Percentiles rank a stretch among this genome's conserved stretches.
Conservation (phyloP, 2,888 invertebrate species). For the Eupsilia transversa region DNA sequence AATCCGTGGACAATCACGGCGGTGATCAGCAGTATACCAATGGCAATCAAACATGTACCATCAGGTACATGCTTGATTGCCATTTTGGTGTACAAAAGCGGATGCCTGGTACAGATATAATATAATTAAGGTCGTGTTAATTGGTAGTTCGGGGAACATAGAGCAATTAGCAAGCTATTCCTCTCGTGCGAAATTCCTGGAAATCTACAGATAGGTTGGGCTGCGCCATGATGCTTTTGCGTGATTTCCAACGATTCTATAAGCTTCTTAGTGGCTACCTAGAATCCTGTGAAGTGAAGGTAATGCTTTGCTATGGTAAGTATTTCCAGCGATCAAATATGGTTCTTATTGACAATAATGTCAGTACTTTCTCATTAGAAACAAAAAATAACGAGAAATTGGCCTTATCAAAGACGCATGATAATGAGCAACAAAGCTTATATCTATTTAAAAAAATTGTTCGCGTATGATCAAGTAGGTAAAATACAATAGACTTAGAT, state of each 20-base stretch:
- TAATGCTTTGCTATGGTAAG: neutral
- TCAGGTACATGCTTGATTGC: too few relatives aligned
- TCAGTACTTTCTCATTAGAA: too few relatives aligned
- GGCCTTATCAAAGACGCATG: neutral
- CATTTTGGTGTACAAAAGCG: too few relatives aligned
- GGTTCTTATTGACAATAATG: too few relatives aligned
- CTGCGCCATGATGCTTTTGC: neutral
- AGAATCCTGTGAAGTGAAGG: neutral
- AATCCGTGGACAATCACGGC: too few relatives aligned
- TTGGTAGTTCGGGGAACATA: constrained; percentile 12
- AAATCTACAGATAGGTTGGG: neutral
- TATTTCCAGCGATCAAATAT: neutral
- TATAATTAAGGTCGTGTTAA: neutral
- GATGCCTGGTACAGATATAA: too few relatives aligned
- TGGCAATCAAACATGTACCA: too few relatives aligned
- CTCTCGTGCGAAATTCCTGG: constrained; percentile 6
- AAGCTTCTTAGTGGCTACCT: constrained; percentile 6
- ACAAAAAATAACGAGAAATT: neutral
- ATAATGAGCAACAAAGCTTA: neutral
- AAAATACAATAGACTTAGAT: too few relatives aligned
- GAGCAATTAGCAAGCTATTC: neutral
- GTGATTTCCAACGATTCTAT: neutral
- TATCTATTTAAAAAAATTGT: too few relatives aligned
- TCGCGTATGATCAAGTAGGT: neutral
- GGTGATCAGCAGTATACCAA: too few relatives aligned